Evolutionary conservation across 2,888 invertebrate genomes (phyloP), one percentile per base, ranked within the genome.

Genomic region (Sinodicranocentrus sp.): DNA sequence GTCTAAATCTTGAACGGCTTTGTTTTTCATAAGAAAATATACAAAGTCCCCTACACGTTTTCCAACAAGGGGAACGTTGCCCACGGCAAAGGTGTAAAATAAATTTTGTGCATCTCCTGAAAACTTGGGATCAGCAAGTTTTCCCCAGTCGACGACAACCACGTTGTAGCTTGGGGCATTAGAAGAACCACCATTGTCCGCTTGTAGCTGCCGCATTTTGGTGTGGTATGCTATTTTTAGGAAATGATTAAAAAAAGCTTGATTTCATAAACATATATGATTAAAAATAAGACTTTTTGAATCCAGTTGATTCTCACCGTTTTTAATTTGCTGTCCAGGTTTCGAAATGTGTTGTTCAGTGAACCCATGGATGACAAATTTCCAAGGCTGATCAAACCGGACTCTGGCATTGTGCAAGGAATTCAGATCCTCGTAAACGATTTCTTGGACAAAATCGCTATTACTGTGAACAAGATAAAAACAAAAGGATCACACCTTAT

Each of bases 321-420:
- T 84, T 63, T 85, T 85, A 1, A 83, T 80, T 43, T 84, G 57
- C 48, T 85, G 85, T 13, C 76, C 76, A 15, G 80, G 77, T n/a
- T 76, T 72, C 10, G 76, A 80, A 52, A 72, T 75, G 28, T 80
- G 72, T n/a, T 78, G 44, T 26, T 76, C 84, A 2, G 84, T 84
- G 25, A 84, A 85, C 8, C 85, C 85, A 17, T 85, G 85, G 77
- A 85, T 80, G 1, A 85, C 26, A 13, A 84, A 72, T 68, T 85
- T 85, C 75, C 79, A 72, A 0, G 79, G 76, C 3, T 44, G 67
- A 0, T 61, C 76, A 21, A 54, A 39, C 23, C 71, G 54, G 17
- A 57, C 80, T 3, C 54, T 25, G 1, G 85, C 76, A 15, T 26
- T 52, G 21, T 63, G 70, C 1, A 85, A 67, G 17, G 83, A 79